Base-by-base conservation (phyloP, 2,888 invertebrate genomes). In the Pseudoips prasinana region DNA sequence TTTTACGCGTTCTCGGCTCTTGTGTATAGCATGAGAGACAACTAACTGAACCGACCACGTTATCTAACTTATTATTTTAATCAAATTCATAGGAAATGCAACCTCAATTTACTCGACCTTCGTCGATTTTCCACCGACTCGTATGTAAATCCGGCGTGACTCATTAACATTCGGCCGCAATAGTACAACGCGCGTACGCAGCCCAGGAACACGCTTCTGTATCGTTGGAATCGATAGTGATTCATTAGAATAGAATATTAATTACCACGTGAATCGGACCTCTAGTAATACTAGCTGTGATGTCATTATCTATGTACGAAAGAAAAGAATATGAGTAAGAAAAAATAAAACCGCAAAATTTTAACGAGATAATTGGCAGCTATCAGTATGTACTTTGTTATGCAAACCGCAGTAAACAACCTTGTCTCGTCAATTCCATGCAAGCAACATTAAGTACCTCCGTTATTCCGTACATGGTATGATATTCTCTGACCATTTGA, bases 101-200 rank as follows among this genome's bases (percentile, higher is more conserved):
- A 48, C 33, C 26, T 41, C 25, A 44, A 42, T 14, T 14, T 14
- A 14, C 46, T 50, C 53, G 49, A 42, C 61, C 58, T 62, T 63
- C 50, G 46, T 64, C 64, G 61, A 63, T 72, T 70, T 70, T 64
- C 62, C 60, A 20, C 56, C 53, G 46, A 51, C 47, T n/a, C 49
- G 44, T 64, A 70, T 72, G 68, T 64, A 70, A 77, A 78, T 73
- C 67, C 61, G 59, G 60, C 53, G 64, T 78, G 80, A 80, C 50
- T 78, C 78, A 78, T 69, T 73, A 72, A 39, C 40, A 38, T 53
- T 41, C 59, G 52, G 66, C 64, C 58, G 58, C 62, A 61, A 63
- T 55, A 50, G 53, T 61, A 56, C 40, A 58, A 49, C 58, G 58
- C 49, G 55, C 52, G 57, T 62, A 64, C 65, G 46, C 47, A 43